A percentile compares a stretch with the other conserved stretches of the same genome.
Conservation (phyloP, 2,797 vertebrate species). For the Channa striata region DNA sequence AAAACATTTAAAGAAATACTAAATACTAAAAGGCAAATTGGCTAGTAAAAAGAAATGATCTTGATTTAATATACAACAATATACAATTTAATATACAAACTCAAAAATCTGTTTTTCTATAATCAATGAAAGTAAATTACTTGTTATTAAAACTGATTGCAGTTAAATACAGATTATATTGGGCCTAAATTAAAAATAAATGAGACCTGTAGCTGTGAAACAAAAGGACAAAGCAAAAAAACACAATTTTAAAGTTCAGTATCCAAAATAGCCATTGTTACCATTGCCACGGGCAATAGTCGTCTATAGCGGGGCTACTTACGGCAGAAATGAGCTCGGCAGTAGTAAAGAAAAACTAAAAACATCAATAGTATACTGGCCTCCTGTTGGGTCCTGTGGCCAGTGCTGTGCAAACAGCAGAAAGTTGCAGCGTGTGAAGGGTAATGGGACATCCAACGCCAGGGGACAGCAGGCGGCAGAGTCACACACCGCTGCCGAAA, state of each 20-base stretch:
- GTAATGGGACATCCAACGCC: constrained; percentile 90
- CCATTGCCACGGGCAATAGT: constrained; percentile 42
- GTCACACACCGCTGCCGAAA: constrained; percentile 84
- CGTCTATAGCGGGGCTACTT: constrained; percentile 28
- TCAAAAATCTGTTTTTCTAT: constrained; percentile 1
- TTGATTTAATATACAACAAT: neutral
- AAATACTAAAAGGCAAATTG: constrained; percentile 3
- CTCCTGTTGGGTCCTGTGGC: constrained; percentile 84
- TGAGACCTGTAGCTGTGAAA: neutral
- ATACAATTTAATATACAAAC: neutral
- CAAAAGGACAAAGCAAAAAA: too few relatives aligned
- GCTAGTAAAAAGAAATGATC: constrained; percentile 5
- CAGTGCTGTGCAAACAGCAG: constrained; percentile 88
- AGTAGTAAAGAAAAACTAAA: constrained; percentile 71
- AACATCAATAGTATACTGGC: constrained; percentile 74
- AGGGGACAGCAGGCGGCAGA: constrained; percentile 86
- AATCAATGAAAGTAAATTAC: neutral
- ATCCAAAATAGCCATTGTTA: constrained; percentile 25
- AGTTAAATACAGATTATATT: neutral
- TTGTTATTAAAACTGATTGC: too few relatives aligned
- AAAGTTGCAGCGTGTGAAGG: constrained; percentile 89
- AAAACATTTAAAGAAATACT: constrained; percentile 40
- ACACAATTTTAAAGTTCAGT: constrained; percentile 37
- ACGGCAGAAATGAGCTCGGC: constrained; percentile 50
- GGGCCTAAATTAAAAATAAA: constrained; percentile 2